Percentiles rank a stretch among this genome's conserved stretches.
Evolutionary conservation across 2,113 vertebrate species (phyloP).

Genomic region (Rhinogobius similis): DNA sequence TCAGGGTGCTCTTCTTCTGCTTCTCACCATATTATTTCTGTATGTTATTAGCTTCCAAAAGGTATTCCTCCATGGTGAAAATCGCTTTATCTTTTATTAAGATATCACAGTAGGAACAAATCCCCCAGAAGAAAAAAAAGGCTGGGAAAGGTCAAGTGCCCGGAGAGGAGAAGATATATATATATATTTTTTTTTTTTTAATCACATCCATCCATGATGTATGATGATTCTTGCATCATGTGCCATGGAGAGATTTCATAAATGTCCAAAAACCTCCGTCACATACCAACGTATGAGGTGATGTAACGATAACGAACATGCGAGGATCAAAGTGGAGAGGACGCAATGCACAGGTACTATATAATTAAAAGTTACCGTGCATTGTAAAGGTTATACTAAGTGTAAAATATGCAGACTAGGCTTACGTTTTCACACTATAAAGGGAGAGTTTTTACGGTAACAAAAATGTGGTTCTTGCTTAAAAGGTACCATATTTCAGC

Average conservation of each 20-base stretch:
- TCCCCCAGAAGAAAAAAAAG: constrained; percentile 29
- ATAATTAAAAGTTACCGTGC: not conserved
- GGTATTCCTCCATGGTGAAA: constrained; percentile 20
- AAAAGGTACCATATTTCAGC: too few species aligned
- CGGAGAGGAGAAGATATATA: constrained; percentile 23
- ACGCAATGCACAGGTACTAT: too few species aligned
- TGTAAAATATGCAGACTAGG: too few species aligned
- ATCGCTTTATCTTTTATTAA: constrained; percentile 65
- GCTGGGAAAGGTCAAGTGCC: constrained; percentile 65
- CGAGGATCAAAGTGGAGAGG: too few species aligned
- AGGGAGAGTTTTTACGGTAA: too few species aligned
- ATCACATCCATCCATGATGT: constrained; percentile 71
- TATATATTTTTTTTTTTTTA: constrained; percentile 23
- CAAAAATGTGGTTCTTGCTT: too few species aligned
- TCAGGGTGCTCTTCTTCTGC: not conserved
- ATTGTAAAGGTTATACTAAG: not conserved
- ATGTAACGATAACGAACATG: not conserved
- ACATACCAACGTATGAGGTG: not conserved
- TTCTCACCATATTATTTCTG: constrained; percentile 20
- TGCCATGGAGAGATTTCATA: constrained; percentile 3
- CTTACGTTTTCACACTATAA: too few species aligned
- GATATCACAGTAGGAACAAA: constrained; percentile 64
- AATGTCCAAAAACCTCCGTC: constrained; percentile 10
- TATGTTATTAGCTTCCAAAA: constrained; percentile 25
- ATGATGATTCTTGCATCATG: constrained; percentile 46